These are phyloP conservation scores for Sebastes kiyomatsui DNA, from an alignment of 2,797 vertebrate genomes.

Conservation along the genomic window DNA sequence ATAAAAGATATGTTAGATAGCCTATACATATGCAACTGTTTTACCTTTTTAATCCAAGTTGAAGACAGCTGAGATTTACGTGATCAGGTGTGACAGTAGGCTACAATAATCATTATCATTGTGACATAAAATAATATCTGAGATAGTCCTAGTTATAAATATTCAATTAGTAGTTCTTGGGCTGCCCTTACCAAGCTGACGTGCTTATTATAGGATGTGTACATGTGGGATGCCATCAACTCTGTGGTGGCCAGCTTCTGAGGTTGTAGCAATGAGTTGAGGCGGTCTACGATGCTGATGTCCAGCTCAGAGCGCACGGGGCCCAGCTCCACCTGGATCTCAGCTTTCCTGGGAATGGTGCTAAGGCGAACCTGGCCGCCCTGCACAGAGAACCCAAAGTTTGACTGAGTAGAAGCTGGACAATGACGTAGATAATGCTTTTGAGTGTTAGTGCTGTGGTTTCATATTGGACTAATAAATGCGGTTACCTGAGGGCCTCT, in stretches of 20 bases:
- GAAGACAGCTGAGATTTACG: not conserved
- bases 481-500: constrained; percentile 92
- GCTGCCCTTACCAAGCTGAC: constrained; percentile 89
- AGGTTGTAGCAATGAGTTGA: constrained; percentile 96
- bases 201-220: constrained; percentile 96
- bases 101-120: not conserved
- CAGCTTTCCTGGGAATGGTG: constrained; percentile 93
- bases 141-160: not conserved
- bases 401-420: not conserved
- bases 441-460: not conserved
- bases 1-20: not conserved
- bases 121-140: not conserved
- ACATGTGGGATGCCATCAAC: constrained; percentile 98
- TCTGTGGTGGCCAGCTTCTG: constrained; percentile 94
- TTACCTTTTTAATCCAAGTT: not conserved
- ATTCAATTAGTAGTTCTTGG: not conserved
- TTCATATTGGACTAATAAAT: not conserved
- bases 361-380: constrained; percentile 93
- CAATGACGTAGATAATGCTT: not conserved
- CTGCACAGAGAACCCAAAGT: constrained; percentile 67
- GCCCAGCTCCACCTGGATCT: constrained; percentile 91
- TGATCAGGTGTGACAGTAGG: not conserved
- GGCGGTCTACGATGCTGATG: constrained; percentile 97
- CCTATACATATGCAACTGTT: not conserved
- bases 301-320: constrained; percentile 90